Conservation (phyloP, 2,113 vertebrate genomes). For the Anolis carolinensis region DNA sequence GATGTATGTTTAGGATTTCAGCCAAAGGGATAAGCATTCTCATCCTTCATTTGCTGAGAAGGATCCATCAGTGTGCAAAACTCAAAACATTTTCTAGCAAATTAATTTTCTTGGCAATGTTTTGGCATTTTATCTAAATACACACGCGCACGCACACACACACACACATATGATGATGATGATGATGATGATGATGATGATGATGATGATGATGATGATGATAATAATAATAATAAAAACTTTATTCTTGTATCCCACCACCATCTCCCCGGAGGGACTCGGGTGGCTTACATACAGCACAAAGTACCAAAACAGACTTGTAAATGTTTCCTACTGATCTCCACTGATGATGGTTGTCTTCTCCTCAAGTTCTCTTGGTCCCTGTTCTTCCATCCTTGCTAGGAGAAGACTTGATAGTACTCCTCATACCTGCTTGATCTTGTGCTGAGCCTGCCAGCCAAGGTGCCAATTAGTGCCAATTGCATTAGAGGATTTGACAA, state of each 20-base stretch:
- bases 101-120: slow-evolving; percentile 44
- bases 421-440: neutral
- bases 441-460: neutral
- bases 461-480: slow-evolving; percentile 56
- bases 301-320: too few relatives aligned
- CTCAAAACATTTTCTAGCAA: slow-evolving; percentile 43
- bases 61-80: slow-evolving; percentile 45
- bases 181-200: too few relatives aligned
- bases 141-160: slow-evolving; percentile 24
- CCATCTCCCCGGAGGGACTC: too few relatives aligned
- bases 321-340: fast-evolving
- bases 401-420: neutral
- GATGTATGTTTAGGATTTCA: neutral
- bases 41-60: slow-evolving; percentile 49
- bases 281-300: too few relatives aligned
- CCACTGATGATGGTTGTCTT: neutral
- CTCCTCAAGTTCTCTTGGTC: neutral
- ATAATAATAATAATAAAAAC: too few relatives aligned
- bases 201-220: too few relatives aligned
- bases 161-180: too few relatives aligned
- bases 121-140: slow-evolving; percentile 30
- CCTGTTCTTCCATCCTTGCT: neutral
- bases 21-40: neutral
- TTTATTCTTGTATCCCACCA: too few relatives aligned
- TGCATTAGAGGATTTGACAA: slow-evolving; percentile 17